Conservation (phyloP, 2,113 vertebrate species). For the Tragelaphus buxtoni region DNA sequence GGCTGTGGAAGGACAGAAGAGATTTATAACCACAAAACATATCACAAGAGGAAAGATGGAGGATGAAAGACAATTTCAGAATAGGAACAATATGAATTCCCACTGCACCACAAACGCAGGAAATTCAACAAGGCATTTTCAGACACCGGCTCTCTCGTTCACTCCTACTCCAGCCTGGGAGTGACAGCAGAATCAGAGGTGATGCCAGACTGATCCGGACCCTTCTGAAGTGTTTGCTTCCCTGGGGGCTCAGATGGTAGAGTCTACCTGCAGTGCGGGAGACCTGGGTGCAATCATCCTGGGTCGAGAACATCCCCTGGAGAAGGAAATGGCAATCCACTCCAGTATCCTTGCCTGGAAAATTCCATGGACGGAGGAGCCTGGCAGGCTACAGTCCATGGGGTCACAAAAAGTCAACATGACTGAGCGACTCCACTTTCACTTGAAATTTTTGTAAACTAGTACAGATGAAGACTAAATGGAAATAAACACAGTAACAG, state of each 20-base stretch:
- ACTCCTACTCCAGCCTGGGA: neutral
- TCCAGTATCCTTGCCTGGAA: neutral
- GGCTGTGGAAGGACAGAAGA: neutral
- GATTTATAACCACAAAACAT: constrained; percentile 50
- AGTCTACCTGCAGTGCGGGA: neutral
- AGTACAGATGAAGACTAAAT: neutral
- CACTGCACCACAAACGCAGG: neutral
- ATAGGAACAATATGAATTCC: constrained; percentile 31
- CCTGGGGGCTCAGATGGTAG: neutral
- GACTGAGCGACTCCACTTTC: neutral
- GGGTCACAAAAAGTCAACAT: neutral
- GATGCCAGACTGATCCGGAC: neutral
- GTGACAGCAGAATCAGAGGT: neutral
- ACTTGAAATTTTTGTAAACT: neutral
- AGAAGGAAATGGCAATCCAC: neutral
- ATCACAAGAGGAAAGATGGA: constrained; percentile 36
- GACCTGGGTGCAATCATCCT: neutral
- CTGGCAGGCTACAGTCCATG: neutral
- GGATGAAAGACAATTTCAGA: constrained; percentile 45
- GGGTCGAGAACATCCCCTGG: neutral
- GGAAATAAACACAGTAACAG: neutral
- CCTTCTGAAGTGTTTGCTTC: neutral
- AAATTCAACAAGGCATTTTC: constrained; percentile 26
- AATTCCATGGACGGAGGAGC: neutral
- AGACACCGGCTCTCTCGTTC: neutral